These are phyloP conservation scores for Lypha dubia DNA, from an alignment of 2,888 invertebrate genomes.

Conservation along the genomic window DNA sequence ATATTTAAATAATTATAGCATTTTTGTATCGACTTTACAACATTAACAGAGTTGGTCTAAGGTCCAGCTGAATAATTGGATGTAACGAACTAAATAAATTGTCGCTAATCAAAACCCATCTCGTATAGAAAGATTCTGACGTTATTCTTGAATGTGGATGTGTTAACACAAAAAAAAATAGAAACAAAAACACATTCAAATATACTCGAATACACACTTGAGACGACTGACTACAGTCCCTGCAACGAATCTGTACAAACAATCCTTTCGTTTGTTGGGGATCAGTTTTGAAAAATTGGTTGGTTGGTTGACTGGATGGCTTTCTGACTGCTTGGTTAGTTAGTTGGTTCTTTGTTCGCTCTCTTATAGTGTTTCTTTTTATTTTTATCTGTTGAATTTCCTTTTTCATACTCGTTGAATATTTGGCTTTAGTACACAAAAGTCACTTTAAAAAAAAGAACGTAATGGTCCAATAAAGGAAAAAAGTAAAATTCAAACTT, in stretches of 20 bases:
- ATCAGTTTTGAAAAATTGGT: slow-evolving; percentile 3
- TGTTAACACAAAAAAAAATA: no score
- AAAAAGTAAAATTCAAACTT: not conserved
- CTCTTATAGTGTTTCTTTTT: slow-evolving; percentile 13
- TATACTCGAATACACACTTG: not conserved
- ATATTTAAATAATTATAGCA: no score
- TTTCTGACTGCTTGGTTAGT: not conserved
- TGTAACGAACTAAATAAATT: no score
- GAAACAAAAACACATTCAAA: not conserved
- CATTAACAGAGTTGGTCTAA: no score
- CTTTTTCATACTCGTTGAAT: slow-evolving; percentile 3
- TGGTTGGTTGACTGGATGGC: not conserved
- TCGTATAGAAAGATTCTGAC: not conserved
- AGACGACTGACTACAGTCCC: slow-evolving; percentile 39
- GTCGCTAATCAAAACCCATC: not conserved
- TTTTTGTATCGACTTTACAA: no score
- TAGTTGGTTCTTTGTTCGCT: slow-evolving; percentile 29
- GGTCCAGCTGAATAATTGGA: no score
- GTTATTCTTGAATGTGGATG: slow-evolving; percentile 6
- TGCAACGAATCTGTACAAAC: slow-evolving; percentile 61
- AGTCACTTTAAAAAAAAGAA: slow-evolving; percentile 31
- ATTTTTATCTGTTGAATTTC: slow-evolving; percentile 13
- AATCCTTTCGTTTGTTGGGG: slow-evolving; percentile 70
- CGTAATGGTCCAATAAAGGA: slow-evolving; percentile 15
- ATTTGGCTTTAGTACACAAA: slow-evolving; percentile 53